Base-by-base conservation (phyloP, 2,888 invertebrate species). In the Mesorhabditis spiculigera region DNA sequence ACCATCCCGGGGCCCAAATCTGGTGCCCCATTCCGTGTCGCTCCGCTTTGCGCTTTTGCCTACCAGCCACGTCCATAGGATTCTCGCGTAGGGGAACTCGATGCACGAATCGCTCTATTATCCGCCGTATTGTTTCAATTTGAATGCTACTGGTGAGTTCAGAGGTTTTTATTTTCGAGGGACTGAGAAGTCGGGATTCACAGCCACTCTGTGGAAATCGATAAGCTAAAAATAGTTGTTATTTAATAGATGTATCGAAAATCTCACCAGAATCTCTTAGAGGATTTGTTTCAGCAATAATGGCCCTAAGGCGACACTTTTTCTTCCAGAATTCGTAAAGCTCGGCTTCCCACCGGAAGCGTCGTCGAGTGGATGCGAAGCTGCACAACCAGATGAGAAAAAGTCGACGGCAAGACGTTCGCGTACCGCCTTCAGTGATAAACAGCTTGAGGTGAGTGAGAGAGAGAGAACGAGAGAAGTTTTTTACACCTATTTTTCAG, bases 161-260 rank as follows among this genome's bases (percentile, higher is more conserved):
- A 28, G 28, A n/a, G 28, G 28, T 28, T 28, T 28, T 28, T 28
- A 28, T 28, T 28, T 28, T 28, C 28, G 28, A 28, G 28, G 28
- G 28, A 28, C 28, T 28, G 28, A 28, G 28, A 28, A 28, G 28
- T 28, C 28, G 28, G 28, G 28, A 28, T 28, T 28, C 28, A 28
- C 68, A 69, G 66, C 71, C 61, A 63, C 68, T 71, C 69, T 71
- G 69, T 71, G 65, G 45, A 64, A 41, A 58, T 69, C 13, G 68
- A 70, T 71, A 28, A 28, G 28, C 28, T 28, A 28, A 28, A 28
- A 28, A 28, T 28, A 28, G 28, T 28, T 28, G 28, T 28, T 28
- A 28, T 28, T 28, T 28, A 28, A 28, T 28, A 28, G 28, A 28
- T 28, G 28, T 28, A 28, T 28, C 28, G 28, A 28, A 28, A 28